Conservation (phyloP, 2,797 vertebrate species). For the Decapterus maruadsi region DNA sequence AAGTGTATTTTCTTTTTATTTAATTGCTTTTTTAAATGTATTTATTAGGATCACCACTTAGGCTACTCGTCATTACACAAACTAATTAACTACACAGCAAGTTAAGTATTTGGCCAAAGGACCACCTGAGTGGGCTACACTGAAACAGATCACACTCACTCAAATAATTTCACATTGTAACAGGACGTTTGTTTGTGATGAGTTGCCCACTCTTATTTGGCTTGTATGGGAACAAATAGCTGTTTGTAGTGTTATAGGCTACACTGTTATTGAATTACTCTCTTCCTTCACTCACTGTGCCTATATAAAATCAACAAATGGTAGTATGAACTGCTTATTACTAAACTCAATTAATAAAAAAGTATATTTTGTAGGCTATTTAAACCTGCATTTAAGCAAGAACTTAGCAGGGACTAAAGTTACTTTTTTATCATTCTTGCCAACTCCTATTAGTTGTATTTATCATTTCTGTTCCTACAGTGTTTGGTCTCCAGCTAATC, state of each 20-base stretch:
- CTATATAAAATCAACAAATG: background rate
- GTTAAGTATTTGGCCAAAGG: background rate
- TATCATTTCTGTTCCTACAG: conserved; percentile 9
- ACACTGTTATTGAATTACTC: background rate
- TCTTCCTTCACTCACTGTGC: background rate
- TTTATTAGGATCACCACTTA: background rate
- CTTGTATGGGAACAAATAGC: too few relatives aligned
- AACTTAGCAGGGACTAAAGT: background rate
- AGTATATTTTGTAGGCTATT: background rate
- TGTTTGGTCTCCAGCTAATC: conserved; percentile 35
- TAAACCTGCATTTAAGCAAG: background rate
- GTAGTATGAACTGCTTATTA: too few relatives aligned
- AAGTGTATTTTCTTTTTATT: background rate
- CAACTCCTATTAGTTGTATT: conserved; percentile 8
- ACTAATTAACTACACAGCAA: background rate
- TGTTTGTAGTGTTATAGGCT: too few relatives aligned
- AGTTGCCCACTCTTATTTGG: too few relatives aligned
- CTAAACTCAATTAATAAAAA: too few relatives aligned
- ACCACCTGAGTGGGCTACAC: background rate
- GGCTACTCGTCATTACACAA: background rate
- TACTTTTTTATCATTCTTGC: background rate
- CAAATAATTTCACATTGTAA: background rate
- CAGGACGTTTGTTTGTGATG: too few relatives aligned
- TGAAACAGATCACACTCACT: background rate
- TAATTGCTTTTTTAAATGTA: background rate